Percentiles rank a stretch among this genome's conserved stretches.
Evolutionary conservation across 2,113 vertebrate species (phyloP).

Genomic region (Prinia subflava): DNA sequence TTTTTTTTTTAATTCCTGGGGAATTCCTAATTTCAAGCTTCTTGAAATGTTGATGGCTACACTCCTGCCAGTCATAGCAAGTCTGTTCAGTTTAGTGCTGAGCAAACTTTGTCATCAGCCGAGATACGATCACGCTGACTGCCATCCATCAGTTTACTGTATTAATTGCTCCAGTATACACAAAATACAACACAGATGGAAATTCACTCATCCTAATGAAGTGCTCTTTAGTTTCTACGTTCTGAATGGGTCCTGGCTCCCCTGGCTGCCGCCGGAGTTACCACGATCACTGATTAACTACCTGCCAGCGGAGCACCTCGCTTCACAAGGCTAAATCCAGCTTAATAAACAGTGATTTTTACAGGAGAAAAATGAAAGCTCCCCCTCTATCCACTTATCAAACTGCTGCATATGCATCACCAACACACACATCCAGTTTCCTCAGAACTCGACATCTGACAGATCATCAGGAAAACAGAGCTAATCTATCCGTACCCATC

Average conservation of each 20-base stretch:
- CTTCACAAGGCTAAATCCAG: slow-evolving; percentile 28
- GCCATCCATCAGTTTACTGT: slow-evolving; percentile 39
- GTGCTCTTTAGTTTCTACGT: neutral
- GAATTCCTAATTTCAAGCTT: slow-evolving; percentile 32
- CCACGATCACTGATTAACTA: slow-evolving; percentile 23
- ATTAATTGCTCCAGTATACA: slow-evolving; percentile 25
- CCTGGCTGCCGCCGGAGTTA: neutral
- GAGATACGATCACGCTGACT: slow-evolving; percentile 34
- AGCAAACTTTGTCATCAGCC: slow-evolving; percentile 53
- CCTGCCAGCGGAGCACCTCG: slow-evolving; percentile 20
- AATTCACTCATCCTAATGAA: slow-evolving; percentile 49
- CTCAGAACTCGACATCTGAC: slow-evolving; percentile 62
- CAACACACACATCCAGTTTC: slow-evolving; percentile 32
- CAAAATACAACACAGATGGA: slow-evolving; percentile 49
- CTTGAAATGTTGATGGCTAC: slow-evolving; percentile 1
- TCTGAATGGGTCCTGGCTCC: neutral
- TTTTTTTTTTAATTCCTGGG: neutral
- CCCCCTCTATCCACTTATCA: slow-evolving; percentile 44
- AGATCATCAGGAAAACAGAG: slow-evolving; percentile 57
- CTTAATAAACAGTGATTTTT: slow-evolving; percentile 40
- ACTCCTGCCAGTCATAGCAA: slow-evolving; percentile 13
- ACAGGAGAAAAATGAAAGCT: slow-evolving; percentile 25
- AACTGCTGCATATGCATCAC: slow-evolving; percentile 56
- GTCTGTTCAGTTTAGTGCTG: slow-evolving; percentile 31
- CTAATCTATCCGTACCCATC: slow-evolving; percentile 58